Percentiles rank a stretch among this genome's conserved stretches.
These are phyloP conservation scores for Macquaria australasica DNA, from an alignment of 2,113 vertebrate genomes.

Conservation along the genomic window DNA sequence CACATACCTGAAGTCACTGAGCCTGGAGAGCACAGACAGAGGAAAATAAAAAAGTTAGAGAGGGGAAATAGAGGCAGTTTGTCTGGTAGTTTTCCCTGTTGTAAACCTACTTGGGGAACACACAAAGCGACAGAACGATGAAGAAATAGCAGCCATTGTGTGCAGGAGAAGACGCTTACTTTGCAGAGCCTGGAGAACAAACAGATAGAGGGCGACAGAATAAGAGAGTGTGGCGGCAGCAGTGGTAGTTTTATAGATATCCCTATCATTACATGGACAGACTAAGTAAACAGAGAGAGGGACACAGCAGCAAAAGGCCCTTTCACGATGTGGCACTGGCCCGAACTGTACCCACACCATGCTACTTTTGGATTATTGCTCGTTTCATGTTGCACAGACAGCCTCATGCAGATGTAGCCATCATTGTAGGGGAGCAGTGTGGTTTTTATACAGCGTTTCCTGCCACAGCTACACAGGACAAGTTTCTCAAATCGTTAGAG, in stretches of 20 bases:
- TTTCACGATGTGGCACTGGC: constrained; percentile 53
- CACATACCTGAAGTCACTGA: constrained; percentile 32
- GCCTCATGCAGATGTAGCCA: constrained; percentile 26
- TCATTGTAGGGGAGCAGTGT: constrained; percentile 33
- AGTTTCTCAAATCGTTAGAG: background rate
- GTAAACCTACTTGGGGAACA: background rate
- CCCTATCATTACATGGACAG: constrained; percentile 71
- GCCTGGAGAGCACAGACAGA: constrained; percentile 13
- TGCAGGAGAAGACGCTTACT: constrained; percentile 21
- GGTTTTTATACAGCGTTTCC: constrained; percentile 6
- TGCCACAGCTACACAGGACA: background rate
- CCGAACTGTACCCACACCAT: constrained; percentile 33
- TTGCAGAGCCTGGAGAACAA: constrained; percentile 20
- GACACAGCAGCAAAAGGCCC: constrained; percentile 38
- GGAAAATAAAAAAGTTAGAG: background rate
- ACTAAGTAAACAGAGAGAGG: constrained; percentile 64
- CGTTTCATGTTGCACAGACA: constrained; percentile 34
- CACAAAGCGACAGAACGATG: background rate
- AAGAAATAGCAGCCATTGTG: constrained; percentile 40
- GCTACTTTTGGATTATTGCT: constrained; percentile 63
- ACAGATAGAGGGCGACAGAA: constrained; percentile 29
- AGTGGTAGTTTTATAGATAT: constrained; percentile 53
- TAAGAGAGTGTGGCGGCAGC: constrained; percentile 47
- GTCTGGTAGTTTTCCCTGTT: background rate
- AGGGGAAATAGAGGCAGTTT: background rate